These are phyloP conservation scores for Hippoglossus hippoglossus DNA, from an alignment of 2,797 vertebrate genomes.

Conservation along the genomic window DNA sequence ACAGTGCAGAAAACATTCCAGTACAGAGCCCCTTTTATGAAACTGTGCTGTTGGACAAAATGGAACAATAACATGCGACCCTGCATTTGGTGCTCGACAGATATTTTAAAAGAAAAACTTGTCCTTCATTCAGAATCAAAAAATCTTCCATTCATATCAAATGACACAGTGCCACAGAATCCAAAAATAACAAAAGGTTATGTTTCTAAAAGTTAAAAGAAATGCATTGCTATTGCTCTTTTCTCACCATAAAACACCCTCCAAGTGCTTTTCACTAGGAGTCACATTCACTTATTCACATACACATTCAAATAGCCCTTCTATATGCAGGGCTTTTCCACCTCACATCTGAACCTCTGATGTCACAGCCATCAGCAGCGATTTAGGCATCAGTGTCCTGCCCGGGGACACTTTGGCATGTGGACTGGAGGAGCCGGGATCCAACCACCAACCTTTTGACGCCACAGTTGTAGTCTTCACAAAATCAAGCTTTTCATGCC, in stretches of 20 bases:
- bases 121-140: not conserved
- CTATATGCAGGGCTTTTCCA: too few relatives aligned
- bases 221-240: not conserved
- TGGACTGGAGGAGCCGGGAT: not conserved
- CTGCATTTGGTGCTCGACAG: too few relatives aligned
- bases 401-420: too few relatives aligned
- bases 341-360: too few relatives aligned
- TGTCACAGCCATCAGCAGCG: too few relatives aligned
- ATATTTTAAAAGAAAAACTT: not conserved
- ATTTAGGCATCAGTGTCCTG: too few relatives aligned
- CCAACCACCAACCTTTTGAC: not conserved
- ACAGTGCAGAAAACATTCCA: not conserved
- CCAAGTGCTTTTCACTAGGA: not conserved
- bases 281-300: not conserved
- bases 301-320: not conserved
- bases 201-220: not conserved
- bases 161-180: not conserved
- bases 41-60: too few relatives aligned
- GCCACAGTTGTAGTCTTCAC: too few relatives aligned
- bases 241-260: not conserved
- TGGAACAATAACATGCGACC: too few relatives aligned
- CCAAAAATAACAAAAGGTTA: not conserved
- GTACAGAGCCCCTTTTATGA: not conserved
- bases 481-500: not conserved
- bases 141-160: not conserved